phyloP scores from a whole-genome alignment of 2,888 invertebrate genomes.

The Melipona beecheii region DNA sequence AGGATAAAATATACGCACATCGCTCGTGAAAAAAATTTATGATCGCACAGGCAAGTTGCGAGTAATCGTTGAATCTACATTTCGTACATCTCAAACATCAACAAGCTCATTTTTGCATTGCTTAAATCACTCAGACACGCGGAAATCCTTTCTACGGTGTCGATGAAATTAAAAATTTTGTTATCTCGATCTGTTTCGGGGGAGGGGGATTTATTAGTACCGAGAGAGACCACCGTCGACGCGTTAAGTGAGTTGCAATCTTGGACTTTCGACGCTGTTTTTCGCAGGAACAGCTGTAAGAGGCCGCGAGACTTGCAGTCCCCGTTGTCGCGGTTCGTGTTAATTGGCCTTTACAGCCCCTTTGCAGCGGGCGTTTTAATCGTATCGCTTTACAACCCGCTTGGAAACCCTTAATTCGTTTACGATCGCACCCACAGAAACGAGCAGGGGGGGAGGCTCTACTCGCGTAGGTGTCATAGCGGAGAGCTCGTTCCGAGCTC shows the following conservation, averaged over 20 bases:
- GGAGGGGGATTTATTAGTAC: no score
- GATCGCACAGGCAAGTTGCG: no score
- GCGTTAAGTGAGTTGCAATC: neutral
- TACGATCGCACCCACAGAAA: conserved; percentile 68
- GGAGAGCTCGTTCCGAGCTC: conserved; percentile 56
- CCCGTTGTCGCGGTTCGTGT: conserved; percentile 75
- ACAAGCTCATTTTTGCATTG: no score
- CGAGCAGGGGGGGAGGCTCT: conserved; percentile 9
- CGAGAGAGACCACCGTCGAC: no score
- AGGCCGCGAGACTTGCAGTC: conserved; percentile 69
- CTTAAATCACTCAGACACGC: no score
- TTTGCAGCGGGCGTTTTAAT: conserved; percentile 72
- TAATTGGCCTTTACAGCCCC: conserved; percentile 79
- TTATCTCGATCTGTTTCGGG: no score
- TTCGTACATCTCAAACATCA: no score
- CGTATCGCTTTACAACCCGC: conserved; percentile 78
- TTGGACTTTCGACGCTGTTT: neutral
- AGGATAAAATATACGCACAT: no score
- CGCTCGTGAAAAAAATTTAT: no score
- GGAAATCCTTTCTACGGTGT: no score
- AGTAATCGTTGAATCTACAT: no score
- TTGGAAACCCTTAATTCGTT: conserved; percentile 77
- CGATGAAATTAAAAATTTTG: no score
- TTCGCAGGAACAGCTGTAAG: neutral
- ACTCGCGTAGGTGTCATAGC: conserved; percentile 20